phyloP scores from a whole-genome alignment of 2,113 vertebrate species.

The Notothenia coriiceps region DNA sequence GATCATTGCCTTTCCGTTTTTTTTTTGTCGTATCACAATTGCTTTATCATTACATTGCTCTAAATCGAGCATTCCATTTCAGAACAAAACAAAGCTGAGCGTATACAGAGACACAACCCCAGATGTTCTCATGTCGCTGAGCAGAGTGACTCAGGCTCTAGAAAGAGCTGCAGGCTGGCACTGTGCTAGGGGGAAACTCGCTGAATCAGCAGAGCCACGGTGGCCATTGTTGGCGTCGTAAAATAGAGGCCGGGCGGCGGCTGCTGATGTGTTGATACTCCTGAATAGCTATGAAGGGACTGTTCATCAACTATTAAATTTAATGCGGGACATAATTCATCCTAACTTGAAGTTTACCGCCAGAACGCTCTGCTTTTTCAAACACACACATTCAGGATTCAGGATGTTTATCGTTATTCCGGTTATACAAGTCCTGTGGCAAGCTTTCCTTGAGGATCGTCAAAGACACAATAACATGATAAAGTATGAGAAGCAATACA shows the following conservation, averaged over 20 bases:
- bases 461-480: too few species aligned
- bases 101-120: neutral
- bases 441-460: too few species aligned
- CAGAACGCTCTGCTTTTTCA: neutral
- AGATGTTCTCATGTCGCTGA: constrained; percentile 7
- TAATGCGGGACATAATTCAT: neutral
- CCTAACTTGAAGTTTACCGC: neutral
- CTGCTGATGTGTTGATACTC: neutral
- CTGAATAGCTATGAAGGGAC: neutral
- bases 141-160: constrained; percentile 27
- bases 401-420: too few species aligned
- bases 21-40: neutral
- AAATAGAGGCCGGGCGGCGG: neutral
- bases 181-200: neutral
- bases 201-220: constrained; percentile 32
- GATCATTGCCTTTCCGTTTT: too few species aligned
- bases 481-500: too few species aligned
- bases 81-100: neutral
- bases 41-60: too few species aligned
- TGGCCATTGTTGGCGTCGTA: neutral
- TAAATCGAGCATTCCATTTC: too few species aligned
- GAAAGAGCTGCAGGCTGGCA: neutral
- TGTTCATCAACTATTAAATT: neutral
- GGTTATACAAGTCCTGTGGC: too few species aligned
- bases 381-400: neutral